These are phyloP conservation scores for Pterocles gutturalis DNA, from an alignment of 2,113 vertebrate genomes.

Conservation along the genomic window DNA sequence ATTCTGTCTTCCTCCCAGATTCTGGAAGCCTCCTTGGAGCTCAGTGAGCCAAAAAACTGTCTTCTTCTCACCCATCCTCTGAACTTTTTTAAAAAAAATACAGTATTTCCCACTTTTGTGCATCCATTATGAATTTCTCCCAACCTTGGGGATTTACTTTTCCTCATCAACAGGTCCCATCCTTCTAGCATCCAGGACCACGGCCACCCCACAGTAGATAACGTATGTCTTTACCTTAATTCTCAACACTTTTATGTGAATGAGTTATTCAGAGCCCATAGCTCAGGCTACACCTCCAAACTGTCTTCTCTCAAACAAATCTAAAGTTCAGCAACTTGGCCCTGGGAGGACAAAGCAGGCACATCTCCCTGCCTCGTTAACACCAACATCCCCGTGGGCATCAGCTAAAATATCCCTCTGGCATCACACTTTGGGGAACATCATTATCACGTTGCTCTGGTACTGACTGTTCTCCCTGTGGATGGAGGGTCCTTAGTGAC, in stretches of 20 bases:
- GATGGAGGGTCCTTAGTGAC: not conserved
- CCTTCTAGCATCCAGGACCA: not conserved
- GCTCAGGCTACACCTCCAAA: not conserved
- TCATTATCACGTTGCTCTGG: not conserved
- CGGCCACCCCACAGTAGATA: not conserved
- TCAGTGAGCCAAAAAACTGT: constrained; percentile 35
- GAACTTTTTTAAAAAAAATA: not conserved
- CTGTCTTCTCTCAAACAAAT: not conserved
- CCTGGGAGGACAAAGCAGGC: not conserved
- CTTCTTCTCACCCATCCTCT: constrained; percentile 50
- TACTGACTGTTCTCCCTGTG: not conserved
- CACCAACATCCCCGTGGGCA: fast-evolving
- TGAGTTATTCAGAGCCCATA: not conserved
- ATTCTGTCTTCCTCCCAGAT: constrained; percentile 12
- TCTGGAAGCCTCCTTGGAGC: constrained; percentile 11
- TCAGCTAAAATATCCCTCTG: not conserved
- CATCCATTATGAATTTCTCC: not conserved
- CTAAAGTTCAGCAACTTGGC: not conserved
- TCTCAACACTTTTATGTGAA: not conserved
- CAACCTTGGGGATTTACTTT: not conserved
- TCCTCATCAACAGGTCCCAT: not conserved
- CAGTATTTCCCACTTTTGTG: not conserved
- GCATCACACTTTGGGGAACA: not conserved
- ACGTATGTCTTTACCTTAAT: not conserved
- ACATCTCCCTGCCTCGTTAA: not conserved